Conservation (phyloP, 2,113 vertebrate genomes). For the Ptychochromis oligacanthus region DNA sequence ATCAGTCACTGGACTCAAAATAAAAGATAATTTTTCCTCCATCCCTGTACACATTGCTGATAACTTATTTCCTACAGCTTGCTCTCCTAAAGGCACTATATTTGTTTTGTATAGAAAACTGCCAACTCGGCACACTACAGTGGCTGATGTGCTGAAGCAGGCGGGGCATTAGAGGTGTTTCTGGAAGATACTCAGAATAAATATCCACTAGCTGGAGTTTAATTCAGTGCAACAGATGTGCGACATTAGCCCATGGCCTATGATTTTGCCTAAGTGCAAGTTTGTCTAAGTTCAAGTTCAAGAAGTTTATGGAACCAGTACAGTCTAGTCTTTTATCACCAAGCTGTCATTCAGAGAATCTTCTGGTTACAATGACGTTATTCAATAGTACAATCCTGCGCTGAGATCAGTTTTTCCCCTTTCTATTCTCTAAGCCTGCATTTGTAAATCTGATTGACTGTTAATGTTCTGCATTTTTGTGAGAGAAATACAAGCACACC, state of each 20-base stretch:
- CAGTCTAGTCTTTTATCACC: background rate
- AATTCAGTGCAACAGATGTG: background rate
- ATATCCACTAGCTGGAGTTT: background rate
- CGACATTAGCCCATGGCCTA: background rate
- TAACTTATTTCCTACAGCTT: background rate
- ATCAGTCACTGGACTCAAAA: background rate
- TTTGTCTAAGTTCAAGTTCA: no score
- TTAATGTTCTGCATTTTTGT: background rate
- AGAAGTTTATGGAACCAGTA: no score
- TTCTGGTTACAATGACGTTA: background rate
- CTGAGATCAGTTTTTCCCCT: no score
- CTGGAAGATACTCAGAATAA: background rate
- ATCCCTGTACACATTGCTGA: background rate
- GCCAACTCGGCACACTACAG: background rate
- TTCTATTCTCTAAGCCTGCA: background rate
- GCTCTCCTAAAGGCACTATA: background rate
- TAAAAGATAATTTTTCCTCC: background rate
- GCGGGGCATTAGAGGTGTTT: background rate
- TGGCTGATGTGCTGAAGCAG: background rate
- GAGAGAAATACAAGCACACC: background rate
- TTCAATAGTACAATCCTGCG: background rate
- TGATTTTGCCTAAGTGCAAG: background rate
- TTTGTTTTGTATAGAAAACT: background rate
- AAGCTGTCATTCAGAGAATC: background rate
- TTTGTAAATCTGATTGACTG: background rate